Evolutionary conservation across 2,888 invertebrate species (phyloP).

Genomic region (Thymelicus sylvestris): DNA sequence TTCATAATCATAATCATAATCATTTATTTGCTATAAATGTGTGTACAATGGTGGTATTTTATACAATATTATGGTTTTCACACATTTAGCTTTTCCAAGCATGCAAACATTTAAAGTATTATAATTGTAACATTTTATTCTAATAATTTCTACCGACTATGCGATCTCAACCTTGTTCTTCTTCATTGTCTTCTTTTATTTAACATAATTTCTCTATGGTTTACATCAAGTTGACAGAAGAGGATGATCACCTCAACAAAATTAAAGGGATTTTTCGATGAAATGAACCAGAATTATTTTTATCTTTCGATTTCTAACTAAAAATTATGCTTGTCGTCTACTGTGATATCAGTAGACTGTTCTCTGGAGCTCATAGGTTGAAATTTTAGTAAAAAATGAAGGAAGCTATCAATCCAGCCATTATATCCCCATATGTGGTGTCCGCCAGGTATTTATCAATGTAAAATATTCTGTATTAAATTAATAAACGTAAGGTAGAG

Average conservation of each 20-base stretch:
- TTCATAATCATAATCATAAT: too few species aligned
- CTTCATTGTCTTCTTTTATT: neutral
- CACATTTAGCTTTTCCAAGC: too few species aligned
- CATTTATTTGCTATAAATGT: too few species aligned
- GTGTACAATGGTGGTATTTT: too few species aligned
- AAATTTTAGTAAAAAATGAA: slow-evolving; percentile 64
- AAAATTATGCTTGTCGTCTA: slow-evolving; percentile 27
- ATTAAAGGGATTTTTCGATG: slow-evolving; percentile 14
- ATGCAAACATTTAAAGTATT: too few species aligned
- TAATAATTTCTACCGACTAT: too few species aligned
- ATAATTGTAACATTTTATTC: too few species aligned
- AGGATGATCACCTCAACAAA: slow-evolving; percentile 2
- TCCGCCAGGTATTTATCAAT: slow-evolving; percentile 56
- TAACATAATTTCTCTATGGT: neutral
- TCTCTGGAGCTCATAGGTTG: slow-evolving; percentile 3
- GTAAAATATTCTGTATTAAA: neutral
- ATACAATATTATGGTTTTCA: too few species aligned
- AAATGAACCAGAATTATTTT: slow-evolving; percentile 8
- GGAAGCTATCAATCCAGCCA: slow-evolving; percentile 59
- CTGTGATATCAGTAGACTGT: neutral
- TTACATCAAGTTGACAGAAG: slow-evolving; percentile 15
- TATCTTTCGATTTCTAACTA: neutral
- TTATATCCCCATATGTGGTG: slow-evolving; percentile 64
- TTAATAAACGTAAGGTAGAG: too few species aligned
- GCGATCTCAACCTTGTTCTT: neutral